Percentiles rank a stretch among this genome's conserved stretches.
phyloP scores from a whole-genome alignment of 1,140 invertebrate genomes.

The Octopus bimaculoides region DNA sequence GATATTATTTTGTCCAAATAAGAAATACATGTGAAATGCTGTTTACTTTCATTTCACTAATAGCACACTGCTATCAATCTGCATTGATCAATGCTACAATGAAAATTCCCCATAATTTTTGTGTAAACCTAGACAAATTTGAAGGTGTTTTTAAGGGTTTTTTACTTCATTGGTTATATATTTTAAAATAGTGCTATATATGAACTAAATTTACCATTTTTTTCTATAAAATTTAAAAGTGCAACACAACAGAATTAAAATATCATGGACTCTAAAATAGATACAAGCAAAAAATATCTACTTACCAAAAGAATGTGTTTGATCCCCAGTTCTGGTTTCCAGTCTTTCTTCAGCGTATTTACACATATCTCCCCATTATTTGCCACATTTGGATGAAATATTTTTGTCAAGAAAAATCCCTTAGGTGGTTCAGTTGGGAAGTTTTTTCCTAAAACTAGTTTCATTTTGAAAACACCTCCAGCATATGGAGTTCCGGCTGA shows the following conservation, averaged over 20 bases:
- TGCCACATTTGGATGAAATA: constrained; percentile 97
- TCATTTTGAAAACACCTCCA: constrained; percentile 70
- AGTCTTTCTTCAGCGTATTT: constrained; percentile 93
- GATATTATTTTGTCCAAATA: no score
- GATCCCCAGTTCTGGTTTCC: constrained; percentile 93
- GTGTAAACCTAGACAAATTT: no score
- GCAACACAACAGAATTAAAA: no score
- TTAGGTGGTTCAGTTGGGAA: constrained; percentile 91
- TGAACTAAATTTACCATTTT: background rate
- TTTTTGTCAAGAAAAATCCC: constrained; percentile 93
- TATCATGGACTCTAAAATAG: no score
- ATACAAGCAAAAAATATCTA: background rate
- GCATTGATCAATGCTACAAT: no score
- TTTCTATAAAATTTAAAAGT: background rate
- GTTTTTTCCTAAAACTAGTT: constrained; percentile 86
- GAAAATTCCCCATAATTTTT: no score
- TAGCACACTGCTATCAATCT: no score
- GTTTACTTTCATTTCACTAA: no score
- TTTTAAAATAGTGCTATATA: no score
- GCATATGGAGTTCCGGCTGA: constrained; percentile 58
- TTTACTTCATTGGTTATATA: no score
- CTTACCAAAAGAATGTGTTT: constrained; percentile 88
- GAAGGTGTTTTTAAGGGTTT: no score
- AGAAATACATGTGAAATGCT: no score
- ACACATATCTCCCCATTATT: constrained; percentile 95